phyloP scores from a whole-genome alignment of 2,888 invertebrate species.

The Eristalinus sepulchralis region DNA sequence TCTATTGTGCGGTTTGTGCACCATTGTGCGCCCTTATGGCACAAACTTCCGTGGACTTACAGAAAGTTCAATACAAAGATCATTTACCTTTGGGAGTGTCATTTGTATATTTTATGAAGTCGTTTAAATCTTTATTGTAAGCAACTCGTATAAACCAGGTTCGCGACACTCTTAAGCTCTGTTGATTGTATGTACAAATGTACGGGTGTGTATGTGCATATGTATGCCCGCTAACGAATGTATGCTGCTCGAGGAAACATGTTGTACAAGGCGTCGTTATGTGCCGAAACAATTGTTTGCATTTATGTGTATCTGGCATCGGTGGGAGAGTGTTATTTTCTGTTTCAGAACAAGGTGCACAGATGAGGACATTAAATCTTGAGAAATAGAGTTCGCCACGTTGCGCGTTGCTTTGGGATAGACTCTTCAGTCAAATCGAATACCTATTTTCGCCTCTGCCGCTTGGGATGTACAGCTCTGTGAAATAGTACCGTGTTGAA shows the following conservation, averaged over 20 bases:
- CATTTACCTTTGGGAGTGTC: conserved; percentile 47
- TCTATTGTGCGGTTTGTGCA: conserved; percentile 25
- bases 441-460: background rate
- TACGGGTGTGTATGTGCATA: background rate
- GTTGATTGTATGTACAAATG: background rate
- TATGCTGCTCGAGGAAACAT: background rate
- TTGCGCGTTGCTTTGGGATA: too few relatives aligned
- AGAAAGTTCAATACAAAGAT: conserved; percentile 47
- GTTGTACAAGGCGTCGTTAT: background rate
- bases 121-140: background rate
- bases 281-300: background rate
- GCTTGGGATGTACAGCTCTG: too few relatives aligned
- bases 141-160: background rate
- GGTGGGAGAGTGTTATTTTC: background rate
- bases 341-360: background rate
- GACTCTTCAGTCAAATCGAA: background rate
- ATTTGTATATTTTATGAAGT: background rate
- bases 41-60: conserved; percentile 45
- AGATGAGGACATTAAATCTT: background rate
- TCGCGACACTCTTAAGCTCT: background rate
- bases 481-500: too few relatives aligned
- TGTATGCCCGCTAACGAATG: background rate
- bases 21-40: conserved; percentile 41
- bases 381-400: background rate
- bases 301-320: background rate